phyloP scores from a whole-genome alignment of 2,113 vertebrate genomes.

The Tyrannus savana region DNA sequence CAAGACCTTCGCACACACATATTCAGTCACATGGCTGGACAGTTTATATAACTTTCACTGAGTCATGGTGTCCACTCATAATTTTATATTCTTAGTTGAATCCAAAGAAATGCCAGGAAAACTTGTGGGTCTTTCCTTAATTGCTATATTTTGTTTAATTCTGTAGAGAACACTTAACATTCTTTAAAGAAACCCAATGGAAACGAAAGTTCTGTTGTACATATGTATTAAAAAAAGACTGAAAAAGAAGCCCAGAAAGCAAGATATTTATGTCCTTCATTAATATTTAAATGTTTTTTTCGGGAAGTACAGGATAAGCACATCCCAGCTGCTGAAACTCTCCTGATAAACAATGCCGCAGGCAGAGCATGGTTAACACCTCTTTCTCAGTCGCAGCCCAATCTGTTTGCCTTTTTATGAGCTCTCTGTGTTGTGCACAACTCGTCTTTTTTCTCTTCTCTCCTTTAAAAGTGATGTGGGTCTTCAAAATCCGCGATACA shows the following conservation, averaged over 20 bases:
- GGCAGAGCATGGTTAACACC: constrained; percentile 40
- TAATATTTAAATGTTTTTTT: constrained; percentile 62
- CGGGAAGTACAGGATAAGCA: constrained; percentile 23
- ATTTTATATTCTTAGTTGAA: background rate
- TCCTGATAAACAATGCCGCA: constrained; percentile 33
- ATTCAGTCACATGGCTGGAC: background rate
- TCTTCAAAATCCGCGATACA: background rate
- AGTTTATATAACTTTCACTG: background rate
- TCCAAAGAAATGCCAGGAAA: background rate
- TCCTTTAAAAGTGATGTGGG: background rate
- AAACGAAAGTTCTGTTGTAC: background rate
- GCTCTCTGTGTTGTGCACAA: background rate
- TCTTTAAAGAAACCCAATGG: background rate
- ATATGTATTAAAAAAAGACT: background rate
- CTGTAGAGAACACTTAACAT: background rate
- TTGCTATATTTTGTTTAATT: background rate
- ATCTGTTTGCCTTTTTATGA: constrained; percentile 31
- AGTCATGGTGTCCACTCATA: background rate
- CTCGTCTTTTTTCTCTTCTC: background rate
- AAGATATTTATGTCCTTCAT: constrained; percentile 46
- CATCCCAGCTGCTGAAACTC: constrained; percentile 42
- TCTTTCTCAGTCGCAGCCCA: constrained; percentile 6
- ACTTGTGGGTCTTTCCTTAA: background rate
- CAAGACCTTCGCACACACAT: background rate
- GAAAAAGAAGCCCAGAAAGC: background rate